Evolutionary conservation across 2,113 vertebrate genomes (phyloP).

Genomic region (Pelmatolapia mariae): DNA sequence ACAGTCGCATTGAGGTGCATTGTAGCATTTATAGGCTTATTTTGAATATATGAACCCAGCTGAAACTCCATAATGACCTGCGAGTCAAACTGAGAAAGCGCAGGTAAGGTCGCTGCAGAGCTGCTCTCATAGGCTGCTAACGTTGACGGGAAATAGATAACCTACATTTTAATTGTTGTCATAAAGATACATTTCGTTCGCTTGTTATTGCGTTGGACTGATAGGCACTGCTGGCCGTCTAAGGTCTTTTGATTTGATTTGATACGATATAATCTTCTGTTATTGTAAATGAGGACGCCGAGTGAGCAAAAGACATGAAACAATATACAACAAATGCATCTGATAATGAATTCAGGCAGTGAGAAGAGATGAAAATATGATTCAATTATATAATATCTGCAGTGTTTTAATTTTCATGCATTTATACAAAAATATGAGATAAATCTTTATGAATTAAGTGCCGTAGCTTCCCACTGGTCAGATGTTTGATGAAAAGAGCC

Average conservation of each 20-base stretch:
- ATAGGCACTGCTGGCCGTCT: neutral
- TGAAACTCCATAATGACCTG: neutral
- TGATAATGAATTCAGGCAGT: neutral
- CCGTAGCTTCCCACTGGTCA: neutral
- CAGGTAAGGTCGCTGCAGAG: constrained; percentile 32
- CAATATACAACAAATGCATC: neutral
- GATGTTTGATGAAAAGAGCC: neutral
- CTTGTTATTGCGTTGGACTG: neutral
- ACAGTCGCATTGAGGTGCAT: neutral
- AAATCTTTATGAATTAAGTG: neutral
- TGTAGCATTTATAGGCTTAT: neutral
- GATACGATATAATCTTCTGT: neutral
- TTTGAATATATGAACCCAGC: neutral
- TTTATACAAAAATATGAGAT: neutral
- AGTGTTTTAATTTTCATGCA: neutral
- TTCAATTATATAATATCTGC: neutral
- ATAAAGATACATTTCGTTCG: neutral
- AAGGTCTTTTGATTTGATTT: neutral
- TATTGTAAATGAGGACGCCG: neutral
- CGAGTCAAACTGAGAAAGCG: neutral
- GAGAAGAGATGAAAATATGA: neutral
- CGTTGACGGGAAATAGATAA: neutral
- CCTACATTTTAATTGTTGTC: neutral
- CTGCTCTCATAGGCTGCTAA: neutral
- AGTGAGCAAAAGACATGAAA: neutral